phyloP scores from a whole-genome alignment of 2,113 vertebrate genomes.

The Silurus glanis region DNA sequence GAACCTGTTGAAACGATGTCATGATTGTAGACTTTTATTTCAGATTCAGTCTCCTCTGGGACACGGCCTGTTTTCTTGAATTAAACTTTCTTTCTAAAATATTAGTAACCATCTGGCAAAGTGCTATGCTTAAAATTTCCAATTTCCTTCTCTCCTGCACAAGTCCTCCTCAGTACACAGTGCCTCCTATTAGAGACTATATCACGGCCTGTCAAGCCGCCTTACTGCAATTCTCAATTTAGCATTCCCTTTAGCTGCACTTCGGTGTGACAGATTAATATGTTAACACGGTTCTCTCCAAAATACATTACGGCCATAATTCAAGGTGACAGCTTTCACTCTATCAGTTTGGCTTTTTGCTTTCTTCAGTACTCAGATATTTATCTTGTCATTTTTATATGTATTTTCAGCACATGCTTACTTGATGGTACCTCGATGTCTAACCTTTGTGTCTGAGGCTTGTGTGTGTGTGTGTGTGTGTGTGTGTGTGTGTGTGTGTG shows the following conservation, averaged over 20 bases:
- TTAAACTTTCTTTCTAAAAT: not conserved
- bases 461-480: not conserved
- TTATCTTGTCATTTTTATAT: slow-evolving; percentile 24
- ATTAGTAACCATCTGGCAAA: not conserved
- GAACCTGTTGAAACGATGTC: not conserved
- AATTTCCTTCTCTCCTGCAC: not conserved
- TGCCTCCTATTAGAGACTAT: not conserved
- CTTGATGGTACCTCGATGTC: slow-evolving; percentile 8
- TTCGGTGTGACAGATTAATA: slow-evolving; percentile 37
- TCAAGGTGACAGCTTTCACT: slow-evolving; percentile 27
- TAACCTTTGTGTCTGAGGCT: slow-evolving; percentile 34
- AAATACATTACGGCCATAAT: slow-evolving; percentile 35
- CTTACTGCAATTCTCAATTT: slow-evolving; percentile 4
- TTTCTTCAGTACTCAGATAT: not conserved
- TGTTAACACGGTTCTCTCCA: slow-evolving; percentile 25
- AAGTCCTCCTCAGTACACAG: not conserved
- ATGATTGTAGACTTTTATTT: not conserved
- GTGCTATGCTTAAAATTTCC: not conserved
- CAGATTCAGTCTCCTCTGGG: not conserved
- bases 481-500: not conserved
- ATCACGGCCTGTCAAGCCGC: not conserved
- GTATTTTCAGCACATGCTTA: slow-evolving; percentile 13
- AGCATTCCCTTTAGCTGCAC: slow-evolving; percentile 5
- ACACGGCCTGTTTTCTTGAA: not conserved
- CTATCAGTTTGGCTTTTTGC: not conserved